Base-by-base conservation (phyloP, 2,888 invertebrate genomes). In the Sarcophaga rosellei region DNA sequence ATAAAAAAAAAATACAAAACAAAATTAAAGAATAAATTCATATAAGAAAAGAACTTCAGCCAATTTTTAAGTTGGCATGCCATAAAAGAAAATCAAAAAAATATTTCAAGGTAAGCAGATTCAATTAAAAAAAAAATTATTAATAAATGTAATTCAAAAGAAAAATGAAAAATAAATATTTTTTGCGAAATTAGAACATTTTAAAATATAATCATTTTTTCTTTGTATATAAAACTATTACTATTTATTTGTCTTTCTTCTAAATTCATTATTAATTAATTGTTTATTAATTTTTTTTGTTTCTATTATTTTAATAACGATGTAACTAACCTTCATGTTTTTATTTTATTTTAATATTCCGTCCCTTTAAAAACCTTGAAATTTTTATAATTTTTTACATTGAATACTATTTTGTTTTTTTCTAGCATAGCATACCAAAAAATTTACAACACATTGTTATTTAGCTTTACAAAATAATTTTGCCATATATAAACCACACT, bases 351-450 rank as follows among this genome's bases (percentile, higher is more conserved):
- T 73, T 20, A 35, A 25, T 57, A 74, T 84, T 57, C 84, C 65
- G 81, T 81, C 76, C 81, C 79, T 77, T 85, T 23, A 61, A 74
- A 86, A 86, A 81, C 86, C 84, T 86, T 83, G 84, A 82, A 68
- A 65, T 62, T 72, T 68, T 59, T 78, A 79, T 85, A 44, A 78
- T 66, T 57, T 76, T 79, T 75, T 72, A 72, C 75, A 79, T 79
- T 86, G 78, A 74, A 35, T 35, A 35, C 35, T 15, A 76, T 57
- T 65, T 68, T 21, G n/a, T n/a, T 69, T 66, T 44, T 20, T 44
- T 66, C 20, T 35, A 12, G n/a, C 11, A 44, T 59, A 5, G 20
- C 47, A 47, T 44, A 44, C n/a, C 15, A 72, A 70, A 72, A 70
- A 79, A 82, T 69, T 81, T 77, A 83, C 68, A 86, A 47, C 66